A percentile compares a stretch with the other conserved stretches of the same genome.
These are phyloP conservation scores for Synergus itoensis DNA, from an alignment of 2,888 invertebrate species.

Conservation along the genomic window DNA sequence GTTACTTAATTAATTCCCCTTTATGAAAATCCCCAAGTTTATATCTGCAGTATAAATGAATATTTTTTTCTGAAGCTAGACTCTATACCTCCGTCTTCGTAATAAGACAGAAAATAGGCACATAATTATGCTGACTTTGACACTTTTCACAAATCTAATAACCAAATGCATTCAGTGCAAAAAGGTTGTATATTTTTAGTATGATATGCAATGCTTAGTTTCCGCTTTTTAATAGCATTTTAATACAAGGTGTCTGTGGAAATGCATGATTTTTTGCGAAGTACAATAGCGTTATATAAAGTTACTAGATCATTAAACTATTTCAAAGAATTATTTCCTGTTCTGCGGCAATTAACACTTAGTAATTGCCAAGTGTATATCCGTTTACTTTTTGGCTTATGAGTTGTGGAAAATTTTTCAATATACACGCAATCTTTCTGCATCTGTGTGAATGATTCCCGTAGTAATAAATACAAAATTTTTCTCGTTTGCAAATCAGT, in stretches of 20 bases:
- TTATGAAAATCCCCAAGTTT: neutral
- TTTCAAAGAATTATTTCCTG: neutral
- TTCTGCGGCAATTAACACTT: neutral
- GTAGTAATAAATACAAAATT: neutral
- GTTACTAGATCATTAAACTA: neutral
- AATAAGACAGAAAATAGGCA: neutral
- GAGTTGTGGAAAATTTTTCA: no score
- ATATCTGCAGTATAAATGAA: no score
- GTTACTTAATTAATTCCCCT: neutral
- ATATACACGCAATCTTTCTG: no score
- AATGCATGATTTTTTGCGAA: neutral
- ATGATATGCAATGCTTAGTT: neutral
- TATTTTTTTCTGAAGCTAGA: no score
- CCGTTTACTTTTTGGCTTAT: no score
- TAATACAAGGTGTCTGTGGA: neutral
- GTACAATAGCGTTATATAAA: neutral
- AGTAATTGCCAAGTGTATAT: neutral
- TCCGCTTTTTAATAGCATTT: neutral
- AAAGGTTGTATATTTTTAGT: no score
- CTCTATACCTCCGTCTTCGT: no score
- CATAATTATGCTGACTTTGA: neutral
- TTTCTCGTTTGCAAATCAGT: neutral
- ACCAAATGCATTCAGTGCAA: neutral
- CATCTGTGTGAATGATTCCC: no score
- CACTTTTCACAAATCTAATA: neutral